These are phyloP conservation scores for Chloroceryle inda DNA, from an alignment of 2,797 vertebrate species.

Conservation along the genomic window DNA sequence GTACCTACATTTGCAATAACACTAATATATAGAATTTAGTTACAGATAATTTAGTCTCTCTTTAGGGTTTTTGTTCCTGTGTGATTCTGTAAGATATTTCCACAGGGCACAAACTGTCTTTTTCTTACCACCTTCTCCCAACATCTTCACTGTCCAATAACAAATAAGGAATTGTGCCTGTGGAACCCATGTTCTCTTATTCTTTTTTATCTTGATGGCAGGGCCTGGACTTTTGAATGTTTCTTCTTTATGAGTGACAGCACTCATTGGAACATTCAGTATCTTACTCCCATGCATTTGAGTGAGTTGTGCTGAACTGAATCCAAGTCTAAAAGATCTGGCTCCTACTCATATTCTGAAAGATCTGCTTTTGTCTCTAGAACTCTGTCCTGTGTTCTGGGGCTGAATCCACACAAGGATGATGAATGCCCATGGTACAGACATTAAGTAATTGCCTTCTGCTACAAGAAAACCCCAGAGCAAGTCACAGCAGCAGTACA, in stretches of 20 bases:
- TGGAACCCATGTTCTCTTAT: not conserved
- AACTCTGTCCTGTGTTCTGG: not conserved
- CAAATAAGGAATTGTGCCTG: not conserved
- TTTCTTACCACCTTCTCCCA: not conserved
- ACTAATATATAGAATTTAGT: not conserved
- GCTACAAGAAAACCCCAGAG: constrained; percentile 39
- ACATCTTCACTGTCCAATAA: not conserved
- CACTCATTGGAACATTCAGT: not conserved
- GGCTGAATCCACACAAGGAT: not conserved
- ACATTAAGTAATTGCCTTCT: constrained; percentile 63
- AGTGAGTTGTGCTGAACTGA: not conserved
- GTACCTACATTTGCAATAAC: not conserved
- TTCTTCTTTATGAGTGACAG: not conserved
- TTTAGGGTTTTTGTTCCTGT: not conserved
- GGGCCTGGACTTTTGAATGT: not conserved
- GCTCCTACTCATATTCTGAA: not conserved
- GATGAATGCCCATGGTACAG: constrained; percentile 42
- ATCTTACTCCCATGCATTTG: not conserved
- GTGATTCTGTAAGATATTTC: constrained; percentile 12
- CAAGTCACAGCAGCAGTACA: constrained; percentile 37
- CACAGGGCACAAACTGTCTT: not conserved
- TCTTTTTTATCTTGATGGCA: not conserved
- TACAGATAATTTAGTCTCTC: not conserved
- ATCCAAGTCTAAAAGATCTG: not conserved
- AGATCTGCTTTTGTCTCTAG: not conserved